Evolutionary conservation across 2,888 invertebrate species (phyloP).

Genomic region (Amaurobius ferox): DNA sequence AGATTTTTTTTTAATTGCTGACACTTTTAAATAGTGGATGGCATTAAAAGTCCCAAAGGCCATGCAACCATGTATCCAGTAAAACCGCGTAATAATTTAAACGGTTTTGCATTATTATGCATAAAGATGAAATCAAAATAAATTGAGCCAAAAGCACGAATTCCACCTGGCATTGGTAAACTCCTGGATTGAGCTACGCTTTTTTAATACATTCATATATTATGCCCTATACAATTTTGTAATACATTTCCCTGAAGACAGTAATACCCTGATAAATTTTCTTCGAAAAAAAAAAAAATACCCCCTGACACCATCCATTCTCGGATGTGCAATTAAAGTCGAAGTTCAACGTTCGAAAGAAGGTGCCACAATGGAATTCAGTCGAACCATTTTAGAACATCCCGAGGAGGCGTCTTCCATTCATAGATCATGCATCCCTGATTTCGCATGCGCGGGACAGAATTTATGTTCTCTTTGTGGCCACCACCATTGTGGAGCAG

Average conservation of each 20-base stretch:
- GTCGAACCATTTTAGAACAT: constrained; percentile 1
- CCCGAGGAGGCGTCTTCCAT: constrained; percentile 32
- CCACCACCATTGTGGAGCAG: constrained; percentile 19
- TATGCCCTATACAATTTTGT: too few species aligned
- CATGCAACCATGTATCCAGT: too few species aligned
- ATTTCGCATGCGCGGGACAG: constrained; percentile 29
- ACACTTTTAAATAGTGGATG: too few species aligned
- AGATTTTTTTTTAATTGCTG: too few species aligned
- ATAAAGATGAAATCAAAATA: too few species aligned
- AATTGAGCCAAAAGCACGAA: too few species aligned
- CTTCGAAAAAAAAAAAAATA: background rate
- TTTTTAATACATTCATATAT: too few species aligned
- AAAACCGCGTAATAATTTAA: too few species aligned
- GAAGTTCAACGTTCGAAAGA: background rate
- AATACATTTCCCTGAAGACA: background rate
- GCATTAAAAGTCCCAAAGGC: too few species aligned
- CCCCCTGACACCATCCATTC: background rate
- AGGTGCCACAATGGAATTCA: constrained; percentile 12
- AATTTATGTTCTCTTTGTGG: constrained; percentile 22
- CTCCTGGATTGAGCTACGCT: too few species aligned
- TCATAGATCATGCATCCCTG: constrained; percentile 40
- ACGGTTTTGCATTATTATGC: too few species aligned
- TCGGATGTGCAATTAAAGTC: background rate
- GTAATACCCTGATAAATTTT: background rate
- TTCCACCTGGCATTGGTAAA: too few species aligned